These are phyloP conservation scores for Pseudomugil gertrudae DNA, from an alignment of 2,797 vertebrate genomes.

Conservation along the genomic window DNA sequence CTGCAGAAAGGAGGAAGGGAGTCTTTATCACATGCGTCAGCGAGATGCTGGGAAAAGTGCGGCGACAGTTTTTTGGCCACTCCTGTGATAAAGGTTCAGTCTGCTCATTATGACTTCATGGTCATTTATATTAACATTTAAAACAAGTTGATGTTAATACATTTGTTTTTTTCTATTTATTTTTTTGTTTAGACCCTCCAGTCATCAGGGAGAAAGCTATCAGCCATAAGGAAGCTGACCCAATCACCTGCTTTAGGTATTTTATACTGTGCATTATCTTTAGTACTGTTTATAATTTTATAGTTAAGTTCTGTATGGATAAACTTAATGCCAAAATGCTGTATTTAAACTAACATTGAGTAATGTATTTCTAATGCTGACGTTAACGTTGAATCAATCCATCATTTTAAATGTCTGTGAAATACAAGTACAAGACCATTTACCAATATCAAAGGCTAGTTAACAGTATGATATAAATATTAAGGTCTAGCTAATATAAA, in stretches of 20 bases:
- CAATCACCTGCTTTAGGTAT: slow-evolving; percentile 72
- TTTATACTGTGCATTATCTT: background rate
- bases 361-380: background rate
- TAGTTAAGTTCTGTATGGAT: background rate
- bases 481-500: background rate
- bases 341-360: background rate
- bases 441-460: background rate
- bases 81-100: slow-evolving; percentile 63
- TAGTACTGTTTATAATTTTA: background rate
- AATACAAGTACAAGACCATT: too few species aligned
- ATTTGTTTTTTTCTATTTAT: too few species aligned
- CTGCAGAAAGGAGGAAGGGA: slow-evolving; percentile 56
- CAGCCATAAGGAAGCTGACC: slow-evolving; percentile 64
- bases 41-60: slow-evolving; percentile 85
- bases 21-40: slow-evolving; percentile 60
- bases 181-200: slow-evolving; percentile 71
- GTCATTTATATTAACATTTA: background rate
- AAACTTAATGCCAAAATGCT: background rate
- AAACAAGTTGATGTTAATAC: background rate
- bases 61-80: slow-evolving; percentile 86
- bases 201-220: slow-evolving; percentile 68
- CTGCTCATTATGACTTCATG: background rate
- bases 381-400: background rate
- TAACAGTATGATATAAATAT: background rate
- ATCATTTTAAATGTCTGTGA: background rate